A percentile compares a stretch with the other conserved stretches of the same genome.
These are phyloP conservation scores for Tenthredo scrophulariae DNA, from an alignment of 2,888 invertebrate genomes.

Conservation along the genomic window DNA sequence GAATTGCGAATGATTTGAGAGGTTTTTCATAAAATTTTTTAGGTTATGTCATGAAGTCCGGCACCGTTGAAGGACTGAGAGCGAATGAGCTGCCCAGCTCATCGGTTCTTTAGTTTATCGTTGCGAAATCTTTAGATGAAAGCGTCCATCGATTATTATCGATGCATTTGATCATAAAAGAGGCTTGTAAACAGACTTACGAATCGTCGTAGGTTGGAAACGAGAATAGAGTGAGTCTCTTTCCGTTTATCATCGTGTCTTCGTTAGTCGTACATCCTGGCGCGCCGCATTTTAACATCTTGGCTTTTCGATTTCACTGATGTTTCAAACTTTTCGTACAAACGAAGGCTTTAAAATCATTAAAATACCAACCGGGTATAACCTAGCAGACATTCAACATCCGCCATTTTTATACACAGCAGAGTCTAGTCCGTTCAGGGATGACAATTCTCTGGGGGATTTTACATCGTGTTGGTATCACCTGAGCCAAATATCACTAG, in stretches of 20 bases:
- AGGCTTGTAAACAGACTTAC: slow-evolving; percentile 58
- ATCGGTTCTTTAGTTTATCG: not conserved
- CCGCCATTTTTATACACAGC: not conserved
- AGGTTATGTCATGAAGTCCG: not conserved
- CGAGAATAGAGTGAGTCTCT: slow-evolving; percentile 60
- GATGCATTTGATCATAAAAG: not conserved
- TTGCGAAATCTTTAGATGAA: too few relatives aligned
- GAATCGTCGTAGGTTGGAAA: slow-evolving; percentile 62
- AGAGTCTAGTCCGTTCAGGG: not conserved
- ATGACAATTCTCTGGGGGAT: not conserved
- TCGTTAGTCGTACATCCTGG: slow-evolving; percentile 60
- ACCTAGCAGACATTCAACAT: not conserved
- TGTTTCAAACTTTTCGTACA: not conserved
- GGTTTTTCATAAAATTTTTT: not conserved
- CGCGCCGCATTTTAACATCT: slow-evolving; percentile 56
- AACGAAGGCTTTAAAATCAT: not conserved
- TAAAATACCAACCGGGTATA: not conserved
- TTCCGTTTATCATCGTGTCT: slow-evolving; percentile 59
- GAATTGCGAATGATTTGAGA: not conserved
- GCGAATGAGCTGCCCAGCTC: not conserved
- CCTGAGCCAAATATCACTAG: not conserved
- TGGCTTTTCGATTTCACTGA: not conserved
- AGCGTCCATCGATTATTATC: too few relatives aligned
- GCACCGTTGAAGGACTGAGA: not conserved
- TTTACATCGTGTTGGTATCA: not conserved